Base-by-base conservation (phyloP, 2,888 invertebrate genomes). In the Erebia aethiops region DNA sequence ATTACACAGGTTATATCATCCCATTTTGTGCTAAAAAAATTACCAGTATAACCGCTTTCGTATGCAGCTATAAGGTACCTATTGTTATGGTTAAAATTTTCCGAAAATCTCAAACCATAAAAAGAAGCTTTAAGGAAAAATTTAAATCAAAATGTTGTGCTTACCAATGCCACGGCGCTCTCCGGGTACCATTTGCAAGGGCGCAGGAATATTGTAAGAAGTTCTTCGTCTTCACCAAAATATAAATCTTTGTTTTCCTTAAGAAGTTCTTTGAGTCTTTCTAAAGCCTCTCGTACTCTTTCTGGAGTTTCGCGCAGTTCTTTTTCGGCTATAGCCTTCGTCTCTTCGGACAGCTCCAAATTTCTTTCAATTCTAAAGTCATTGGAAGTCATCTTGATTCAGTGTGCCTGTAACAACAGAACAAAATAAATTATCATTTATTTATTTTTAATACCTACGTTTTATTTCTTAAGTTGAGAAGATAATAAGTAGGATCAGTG, bases 161-260 rank as follows among this genome's bases (percentile, higher is more conserved):
- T 95, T 84, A 97, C 97, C 93, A 97, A 90, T 81, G 95, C 95
- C 70, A 95, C 90, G 0, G 97, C 97, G 87, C 97, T 97, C 79
- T 97, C 94, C 0, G 97, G 96, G 79, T 97, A 97, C 91, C 95
- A 98, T 86, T 98, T 97, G 89, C 96, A 96, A 41, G 97, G 97
- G 71, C 98, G 94, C 71, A 98, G 90, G 83, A 97, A 97, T 74
- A 97, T 96, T n/a, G 95, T 92, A 11, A 98, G 94, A 58, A 96
- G 95, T 49, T 96, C 96, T 77, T 97, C 97, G 77, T 96, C 96
- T 57, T 97, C 96, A 71, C 94, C 94, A 81, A 90, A 97, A 82
- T 94, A 92, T 69, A 97, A 82, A 73, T 96, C 96, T 63, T 95
- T 94, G 77, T 95, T 94, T 78, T 95, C 96, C 76, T 95, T 94